A percentile compares a stretch with the other conserved stretches of the same genome.
Conservation (phyloP, 2,113 vertebrate genomes). For the Onychostruthus taczanowskii region DNA sequence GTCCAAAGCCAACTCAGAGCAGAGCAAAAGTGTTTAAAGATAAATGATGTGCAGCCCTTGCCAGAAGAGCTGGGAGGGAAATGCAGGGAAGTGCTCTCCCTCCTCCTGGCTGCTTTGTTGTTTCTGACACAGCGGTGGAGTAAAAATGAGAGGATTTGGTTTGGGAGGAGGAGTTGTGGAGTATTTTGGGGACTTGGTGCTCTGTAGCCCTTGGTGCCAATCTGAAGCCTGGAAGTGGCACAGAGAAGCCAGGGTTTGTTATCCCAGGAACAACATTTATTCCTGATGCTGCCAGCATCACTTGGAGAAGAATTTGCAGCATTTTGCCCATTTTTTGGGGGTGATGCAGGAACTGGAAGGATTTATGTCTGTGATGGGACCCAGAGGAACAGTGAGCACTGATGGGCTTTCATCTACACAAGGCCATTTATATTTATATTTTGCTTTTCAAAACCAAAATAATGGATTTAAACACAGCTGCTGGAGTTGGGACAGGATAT, state of each 20-base stretch:
- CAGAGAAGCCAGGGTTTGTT: not conserved
- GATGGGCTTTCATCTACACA: not conserved
- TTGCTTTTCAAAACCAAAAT: not conserved
- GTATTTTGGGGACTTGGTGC: not conserved
- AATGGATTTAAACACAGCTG: not conserved
- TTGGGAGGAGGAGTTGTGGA: not conserved
- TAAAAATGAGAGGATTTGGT: not conserved
- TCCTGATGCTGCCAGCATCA: not conserved
- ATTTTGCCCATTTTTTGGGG: not conserved
- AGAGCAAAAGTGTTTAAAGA: not conserved
- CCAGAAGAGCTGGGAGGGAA: not conserved
- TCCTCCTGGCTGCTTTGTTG: not conserved
- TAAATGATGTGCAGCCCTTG: not conserved
- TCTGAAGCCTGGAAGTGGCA: not conserved
- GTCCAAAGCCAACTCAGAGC: not conserved
- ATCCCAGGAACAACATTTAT: not conserved
- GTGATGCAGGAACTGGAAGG: not conserved
- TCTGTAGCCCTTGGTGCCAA: not conserved
- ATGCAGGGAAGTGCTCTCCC: not conserved
- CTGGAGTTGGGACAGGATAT: not conserved
- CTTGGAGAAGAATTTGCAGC: not conserved
- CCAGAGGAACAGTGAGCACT: not conserved
- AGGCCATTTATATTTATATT: not conserved
- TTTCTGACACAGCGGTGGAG: not conserved
- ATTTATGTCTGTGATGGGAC: not conserved